These are phyloP conservation scores for Nyleta sp. DNA, from an alignment of 2,888 invertebrate genomes.

Conservation along the genomic window DNA sequence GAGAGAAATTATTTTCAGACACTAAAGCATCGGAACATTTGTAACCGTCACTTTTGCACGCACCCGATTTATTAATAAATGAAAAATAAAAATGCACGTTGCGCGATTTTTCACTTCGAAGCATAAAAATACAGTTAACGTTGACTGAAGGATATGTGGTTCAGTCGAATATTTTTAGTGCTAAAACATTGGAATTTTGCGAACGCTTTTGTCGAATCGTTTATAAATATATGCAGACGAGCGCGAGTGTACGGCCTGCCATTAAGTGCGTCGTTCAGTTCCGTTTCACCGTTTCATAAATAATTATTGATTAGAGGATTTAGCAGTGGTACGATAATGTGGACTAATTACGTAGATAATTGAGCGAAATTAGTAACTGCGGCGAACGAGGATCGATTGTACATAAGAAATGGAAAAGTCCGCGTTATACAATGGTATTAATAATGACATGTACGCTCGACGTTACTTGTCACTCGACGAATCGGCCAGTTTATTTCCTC, in stretches of 20 bases:
- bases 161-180: slow-evolving; percentile 20
- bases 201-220: not conserved
- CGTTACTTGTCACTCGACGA: not conserved
- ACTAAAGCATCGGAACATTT: slow-evolving; percentile 16
- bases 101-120: slow-evolving; percentile 26
- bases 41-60: slow-evolving; percentile 32
- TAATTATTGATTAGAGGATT: no score
- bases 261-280: no score
- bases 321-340: no score
- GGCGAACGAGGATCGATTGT: no score
- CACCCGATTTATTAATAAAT: slow-evolving; percentile 43
- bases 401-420: no score
- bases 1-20: slow-evolving; percentile 40
- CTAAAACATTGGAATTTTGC: not conserved
- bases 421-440: no score
- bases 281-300: no score
- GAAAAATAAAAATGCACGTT: slow-evolving; percentile 28
- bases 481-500: slow-evolving; percentile 4
- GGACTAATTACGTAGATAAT: no score
- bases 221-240: no score
- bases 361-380: no score
- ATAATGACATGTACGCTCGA: no score
- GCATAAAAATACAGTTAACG: slow-evolving; percentile 20
- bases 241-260: no score
- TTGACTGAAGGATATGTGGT: not conserved